These are phyloP conservation scores for Caenorhabditis remanei DNA, from an alignment of 1,140 invertebrate genomes.

Conservation along the genomic window DNA sequence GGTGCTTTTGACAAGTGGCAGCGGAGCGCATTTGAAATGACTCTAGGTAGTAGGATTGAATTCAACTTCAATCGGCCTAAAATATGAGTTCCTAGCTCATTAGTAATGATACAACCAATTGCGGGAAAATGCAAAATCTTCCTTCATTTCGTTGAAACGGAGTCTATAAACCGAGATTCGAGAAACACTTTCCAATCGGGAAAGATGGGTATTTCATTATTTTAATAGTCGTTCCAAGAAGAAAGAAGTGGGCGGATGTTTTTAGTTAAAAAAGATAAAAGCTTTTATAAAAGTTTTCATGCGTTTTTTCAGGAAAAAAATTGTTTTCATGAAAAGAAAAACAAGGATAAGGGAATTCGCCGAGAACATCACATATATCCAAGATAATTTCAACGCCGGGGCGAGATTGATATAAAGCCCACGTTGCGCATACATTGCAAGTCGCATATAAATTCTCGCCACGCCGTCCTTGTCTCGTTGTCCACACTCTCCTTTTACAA, in stretches of 20 bases:
- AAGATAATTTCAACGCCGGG: neutral
- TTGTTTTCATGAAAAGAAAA: too few species aligned
- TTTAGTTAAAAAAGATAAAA: neutral
- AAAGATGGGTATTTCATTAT: too few species aligned
- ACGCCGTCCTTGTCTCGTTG: slow-evolving; percentile 34
- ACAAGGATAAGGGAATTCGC: neutral
- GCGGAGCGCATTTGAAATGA: neutral
- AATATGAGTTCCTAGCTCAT: neutral
- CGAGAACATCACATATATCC: neutral
- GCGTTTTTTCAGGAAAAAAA: too few species aligned
- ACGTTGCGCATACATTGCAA: slow-evolving; percentile 34
- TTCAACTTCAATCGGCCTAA: neutral
- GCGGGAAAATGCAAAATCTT: neutral
- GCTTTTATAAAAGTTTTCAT: neutral
- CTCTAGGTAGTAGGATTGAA: neutral
- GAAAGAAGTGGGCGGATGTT: too few species aligned
- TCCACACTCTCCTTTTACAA: neutral
- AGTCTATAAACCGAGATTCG: too few species aligned
- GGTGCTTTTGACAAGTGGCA: neutral
- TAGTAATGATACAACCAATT: too few species aligned
- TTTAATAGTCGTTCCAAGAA: too few species aligned
- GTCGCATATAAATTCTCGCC: slow-evolving; percentile 22
- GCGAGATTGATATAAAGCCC: neutral
- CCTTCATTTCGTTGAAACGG: too few species aligned
- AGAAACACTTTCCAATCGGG: neutral